phyloP scores from a whole-genome alignment of 2,888 invertebrate species.

The Venustoraphidia nigricollis region DNA sequence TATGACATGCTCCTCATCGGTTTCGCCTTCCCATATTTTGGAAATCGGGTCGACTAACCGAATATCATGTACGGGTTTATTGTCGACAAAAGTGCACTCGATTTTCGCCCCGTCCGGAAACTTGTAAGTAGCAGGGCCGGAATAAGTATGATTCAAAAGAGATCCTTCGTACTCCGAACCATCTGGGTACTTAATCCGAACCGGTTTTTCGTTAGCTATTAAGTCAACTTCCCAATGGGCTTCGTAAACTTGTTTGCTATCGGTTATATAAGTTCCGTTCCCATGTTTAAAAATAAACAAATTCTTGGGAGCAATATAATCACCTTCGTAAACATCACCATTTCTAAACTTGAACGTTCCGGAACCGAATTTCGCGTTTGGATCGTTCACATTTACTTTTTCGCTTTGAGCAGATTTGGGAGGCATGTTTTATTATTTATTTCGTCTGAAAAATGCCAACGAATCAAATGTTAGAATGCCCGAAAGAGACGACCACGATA shows the following conservation, averaged over 20 bases:
- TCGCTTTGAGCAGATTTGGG: too few species aligned
- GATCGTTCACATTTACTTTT: too few species aligned
- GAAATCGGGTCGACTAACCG: conserved; percentile 34
- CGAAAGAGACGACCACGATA: too few species aligned
- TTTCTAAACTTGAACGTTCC: too few species aligned
- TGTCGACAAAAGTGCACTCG: conserved; percentile 32
- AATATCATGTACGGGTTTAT: conserved; percentile 31
- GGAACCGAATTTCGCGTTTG: too few species aligned
- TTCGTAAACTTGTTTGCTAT: conserved; percentile 38
- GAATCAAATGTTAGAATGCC: too few species aligned
- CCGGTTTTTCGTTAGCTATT: conserved; percentile 24
- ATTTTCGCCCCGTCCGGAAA: conserved; percentile 35
- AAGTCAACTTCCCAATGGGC: conserved; percentile 40
- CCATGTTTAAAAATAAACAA: conserved; percentile 17
- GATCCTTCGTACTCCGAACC: conserved; percentile 33
- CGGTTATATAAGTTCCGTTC: conserved; percentile 37
- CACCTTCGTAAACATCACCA: too few species aligned
- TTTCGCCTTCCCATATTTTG: conserved; percentile 34
- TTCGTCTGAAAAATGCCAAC: too few species aligned
- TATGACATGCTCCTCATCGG: conserved; percentile 12
- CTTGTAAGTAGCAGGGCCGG: conserved; percentile 31
- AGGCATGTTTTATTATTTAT: too few species aligned
- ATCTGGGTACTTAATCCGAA: conserved; percentile 29
- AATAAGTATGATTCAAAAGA: conserved; percentile 32
- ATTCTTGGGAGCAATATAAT: too few species aligned